phyloP scores from a whole-genome alignment of 1,140 invertebrate genomes.

The Kradibia gibbosae region DNA sequence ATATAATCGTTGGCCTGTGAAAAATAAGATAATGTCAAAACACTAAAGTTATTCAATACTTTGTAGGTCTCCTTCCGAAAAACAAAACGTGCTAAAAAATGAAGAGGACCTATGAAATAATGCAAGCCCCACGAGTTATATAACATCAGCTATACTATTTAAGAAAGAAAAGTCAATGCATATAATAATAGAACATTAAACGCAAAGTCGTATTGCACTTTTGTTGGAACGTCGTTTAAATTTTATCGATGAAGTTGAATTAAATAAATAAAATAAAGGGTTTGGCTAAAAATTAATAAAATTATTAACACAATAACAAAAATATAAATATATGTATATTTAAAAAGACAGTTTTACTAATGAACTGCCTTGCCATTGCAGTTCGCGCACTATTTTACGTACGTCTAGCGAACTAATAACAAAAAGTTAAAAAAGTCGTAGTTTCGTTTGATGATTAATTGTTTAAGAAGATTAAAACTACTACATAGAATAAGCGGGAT shows the following conservation, averaged over 20 bases:
- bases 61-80: conserved; percentile 13
- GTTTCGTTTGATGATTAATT: conserved; percentile 37
- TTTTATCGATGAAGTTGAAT: conserved; percentile 46
- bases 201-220: conserved; percentile 24
- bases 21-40: conserved; percentile 3
- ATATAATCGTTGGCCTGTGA: not conserved
- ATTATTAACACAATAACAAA: conserved; percentile 30
- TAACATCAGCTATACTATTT: conserved; percentile 17
- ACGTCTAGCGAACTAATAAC: conserved; percentile 49
- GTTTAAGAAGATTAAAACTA: conserved; percentile 51
- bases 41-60: not conserved
- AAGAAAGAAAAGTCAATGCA: conserved; percentile 40
- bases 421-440: conserved; percentile 47
- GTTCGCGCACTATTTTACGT: conserved; percentile 57
- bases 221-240: conserved; percentile 37
- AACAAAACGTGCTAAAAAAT: conserved; percentile 1
- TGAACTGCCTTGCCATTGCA: conserved; percentile 8
- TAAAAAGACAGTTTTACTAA: conserved; percentile 26
- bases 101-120: conserved; percentile 1
- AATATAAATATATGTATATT: conserved; percentile 36
- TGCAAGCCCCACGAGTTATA: not conserved
- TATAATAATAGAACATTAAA: conserved; percentile 38
- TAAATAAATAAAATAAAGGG: conserved; percentile 43
- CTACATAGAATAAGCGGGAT: not conserved
- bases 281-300: conserved; percentile 23